Percentiles rank a stretch among this genome's conserved stretches.
Evolutionary conservation across 2,113 vertebrate genomes (phyloP).

Genomic region (Pygoscelis adeliae): DNA sequence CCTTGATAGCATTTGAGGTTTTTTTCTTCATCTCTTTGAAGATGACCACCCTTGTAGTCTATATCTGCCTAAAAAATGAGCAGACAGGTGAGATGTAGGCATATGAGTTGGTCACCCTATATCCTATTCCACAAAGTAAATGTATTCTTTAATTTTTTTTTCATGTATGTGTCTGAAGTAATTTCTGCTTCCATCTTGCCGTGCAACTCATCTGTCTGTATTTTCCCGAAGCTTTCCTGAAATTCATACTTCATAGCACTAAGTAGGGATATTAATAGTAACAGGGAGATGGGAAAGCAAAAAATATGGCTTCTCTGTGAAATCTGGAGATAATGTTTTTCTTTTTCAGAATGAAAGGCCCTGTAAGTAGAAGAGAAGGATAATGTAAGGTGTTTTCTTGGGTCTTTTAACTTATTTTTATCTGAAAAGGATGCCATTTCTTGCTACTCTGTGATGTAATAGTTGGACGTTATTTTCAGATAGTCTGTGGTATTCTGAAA

Average conservation of each 20-base stretch:
- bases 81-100: accelerated
- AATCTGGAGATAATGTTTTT: not conserved
- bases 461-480: not conserved
- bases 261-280: not conserved
- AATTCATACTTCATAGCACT: not conserved
- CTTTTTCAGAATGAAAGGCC: not conserved
- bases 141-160: not conserved
- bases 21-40: not conserved
- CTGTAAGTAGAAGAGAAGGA: not conserved
- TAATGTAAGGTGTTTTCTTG: not conserved
- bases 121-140: not conserved
- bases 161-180: not conserved
- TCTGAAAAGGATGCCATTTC: not conserved
- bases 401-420: not conserved
- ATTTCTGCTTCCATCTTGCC: not conserved
- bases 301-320: not conserved
- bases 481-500: not conserved
- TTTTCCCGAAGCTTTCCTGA: not conserved
- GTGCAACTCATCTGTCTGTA: not conserved
- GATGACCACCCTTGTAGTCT: not conserved
- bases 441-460: not conserved
- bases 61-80: not conserved
- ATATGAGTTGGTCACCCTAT: not conserved
- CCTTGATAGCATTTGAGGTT: not conserved
- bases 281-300: not conserved